These are phyloP conservation scores for Elysia crispata DNA, from an alignment of 2,888 invertebrate genomes.

Conservation along the genomic window DNA sequence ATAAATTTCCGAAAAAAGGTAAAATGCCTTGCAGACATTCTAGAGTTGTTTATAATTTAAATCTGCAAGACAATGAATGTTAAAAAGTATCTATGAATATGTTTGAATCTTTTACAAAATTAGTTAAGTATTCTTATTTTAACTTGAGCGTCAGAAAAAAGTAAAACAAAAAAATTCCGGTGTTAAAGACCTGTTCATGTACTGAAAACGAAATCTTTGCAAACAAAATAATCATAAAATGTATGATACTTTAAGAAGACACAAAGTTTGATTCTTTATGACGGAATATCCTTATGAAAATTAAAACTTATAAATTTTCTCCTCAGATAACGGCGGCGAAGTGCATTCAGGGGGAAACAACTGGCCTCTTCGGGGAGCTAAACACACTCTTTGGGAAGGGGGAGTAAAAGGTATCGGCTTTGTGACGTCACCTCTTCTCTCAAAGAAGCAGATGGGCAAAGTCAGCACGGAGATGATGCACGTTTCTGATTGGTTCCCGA, in stretches of 20 bases:
- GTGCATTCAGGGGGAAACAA: slow-evolving; percentile 73
- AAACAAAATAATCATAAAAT: background rate
- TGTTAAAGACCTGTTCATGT: too few relatives aligned
- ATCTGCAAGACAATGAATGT: too few relatives aligned
- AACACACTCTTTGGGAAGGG: slow-evolving; percentile 75
- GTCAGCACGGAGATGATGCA: slow-evolving; percentile 67
- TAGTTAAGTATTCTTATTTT: too few relatives aligned
- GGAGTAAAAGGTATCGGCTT: slow-evolving; percentile 75
- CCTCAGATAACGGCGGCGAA: slow-evolving; percentile 79
- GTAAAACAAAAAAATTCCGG: too few relatives aligned
- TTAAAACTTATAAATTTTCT: too few relatives aligned
- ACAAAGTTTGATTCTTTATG: background rate
- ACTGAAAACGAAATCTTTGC: too few relatives aligned
- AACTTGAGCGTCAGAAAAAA: background rate
- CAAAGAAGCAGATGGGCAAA: slow-evolving; percentile 49
- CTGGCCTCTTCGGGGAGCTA: slow-evolving; percentile 75
- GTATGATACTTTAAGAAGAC: background rate
- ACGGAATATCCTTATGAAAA: background rate
- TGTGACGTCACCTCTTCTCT: slow-evolving; percentile 61
- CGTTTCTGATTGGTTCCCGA: slow-evolving; percentile 75
- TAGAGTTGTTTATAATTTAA: too few relatives aligned
- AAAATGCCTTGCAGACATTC: too few relatives aligned
- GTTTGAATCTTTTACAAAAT: too few relatives aligned
- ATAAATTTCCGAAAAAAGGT: too few relatives aligned
- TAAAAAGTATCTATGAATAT: too few relatives aligned